Evolutionary conservation across 2,888 invertebrate genomes (phyloP).

Genomic region (Torymus aiolomorphi): DNA sequence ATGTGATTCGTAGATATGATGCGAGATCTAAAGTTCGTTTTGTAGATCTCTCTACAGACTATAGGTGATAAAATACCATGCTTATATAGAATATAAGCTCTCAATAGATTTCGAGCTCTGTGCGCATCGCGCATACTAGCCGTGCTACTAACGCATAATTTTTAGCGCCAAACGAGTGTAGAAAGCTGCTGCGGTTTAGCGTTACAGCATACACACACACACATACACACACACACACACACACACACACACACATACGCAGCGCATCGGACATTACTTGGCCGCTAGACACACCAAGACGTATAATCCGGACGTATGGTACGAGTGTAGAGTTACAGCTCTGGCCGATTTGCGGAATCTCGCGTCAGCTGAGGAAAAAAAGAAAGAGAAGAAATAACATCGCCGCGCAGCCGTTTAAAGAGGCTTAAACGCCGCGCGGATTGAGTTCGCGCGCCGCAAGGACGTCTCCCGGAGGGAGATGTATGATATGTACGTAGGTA

Average conservation of each 20-base stretch:
- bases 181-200: constrained; percentile 20
- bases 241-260: too few relatives aligned
- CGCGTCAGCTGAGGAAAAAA: too few relatives aligned
- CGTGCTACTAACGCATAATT: not conserved
- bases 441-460: constrained; percentile 34
- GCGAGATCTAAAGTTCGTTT: too few relatives aligned
- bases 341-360: too few relatives aligned
- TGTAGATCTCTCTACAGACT: too few relatives aligned
- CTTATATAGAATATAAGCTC: too few relatives aligned
- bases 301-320: constrained; percentile 44
- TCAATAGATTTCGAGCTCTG: too few relatives aligned
- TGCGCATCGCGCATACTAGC: too few relatives aligned
- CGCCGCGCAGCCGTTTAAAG: constrained; percentile 18
- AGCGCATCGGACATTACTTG: constrained; percentile 28
- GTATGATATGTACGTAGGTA: too few relatives aligned
- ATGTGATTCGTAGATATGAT: too few relatives aligned
- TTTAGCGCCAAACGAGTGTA: not conserved
- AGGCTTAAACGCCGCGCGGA: constrained; percentile 32
- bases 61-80: too few relatives aligned
- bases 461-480: not conserved
- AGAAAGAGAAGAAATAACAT: not conserved
- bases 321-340: constrained; percentile 30
- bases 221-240: too few relatives aligned
- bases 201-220: constrained; percentile 31
- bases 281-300: constrained; percentile 23